phyloP scores from a whole-genome alignment of 2,888 invertebrate genomes.

The Bembecia ichneumoniformis region DNA sequence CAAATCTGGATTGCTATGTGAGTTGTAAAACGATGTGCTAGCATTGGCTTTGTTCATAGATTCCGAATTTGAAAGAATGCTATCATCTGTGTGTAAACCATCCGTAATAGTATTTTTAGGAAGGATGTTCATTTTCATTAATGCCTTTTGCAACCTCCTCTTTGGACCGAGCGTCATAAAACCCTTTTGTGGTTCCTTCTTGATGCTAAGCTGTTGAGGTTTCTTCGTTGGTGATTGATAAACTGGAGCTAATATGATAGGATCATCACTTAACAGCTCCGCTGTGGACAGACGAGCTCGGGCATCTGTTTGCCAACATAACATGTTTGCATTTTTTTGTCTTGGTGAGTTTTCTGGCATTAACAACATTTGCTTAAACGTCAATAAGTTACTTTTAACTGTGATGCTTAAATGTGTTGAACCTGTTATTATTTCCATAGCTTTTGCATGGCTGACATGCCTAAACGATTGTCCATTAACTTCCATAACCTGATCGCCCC shows the following conservation, averaged over 20 bases:
- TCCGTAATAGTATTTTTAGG: constrained; percentile 85
- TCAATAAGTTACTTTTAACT: constrained; percentile 95
- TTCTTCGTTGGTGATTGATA: constrained; percentile 71
- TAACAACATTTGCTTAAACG: constrained; percentile 79
- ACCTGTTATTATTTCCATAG: constrained; percentile 92
- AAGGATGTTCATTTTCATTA: constrained; percentile 91
- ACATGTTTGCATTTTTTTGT: constrained; percentile 78
- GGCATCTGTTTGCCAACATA: constrained; percentile 78
- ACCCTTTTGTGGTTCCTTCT: constrained; percentile 79
- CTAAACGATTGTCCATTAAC: constrained; percentile 98
- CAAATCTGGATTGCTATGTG: constrained; percentile 91
- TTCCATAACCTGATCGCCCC: constrained; percentile 98
- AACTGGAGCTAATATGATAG: constrained; percentile 55
- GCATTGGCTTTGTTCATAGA: constrained; percentile 60
- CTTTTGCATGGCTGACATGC: constrained; percentile 91
- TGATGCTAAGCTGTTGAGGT: constrained; percentile 70
- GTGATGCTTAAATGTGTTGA: constrained; percentile 97
- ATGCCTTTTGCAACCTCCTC: constrained; percentile 84
- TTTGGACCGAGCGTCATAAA: constrained; percentile 94
- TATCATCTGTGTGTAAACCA: constrained; percentile 77
- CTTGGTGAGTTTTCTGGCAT: constrained; percentile 87
- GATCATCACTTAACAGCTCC: constrained; percentile 74
- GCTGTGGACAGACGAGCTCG: constrained; percentile 85
- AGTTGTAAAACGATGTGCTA: constrained; percentile 78
- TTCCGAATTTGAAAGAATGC: constrained; percentile 74